Percentiles rank a stretch among this genome's conserved stretches.
These are phyloP conservation scores for Misgurnus anguillicaudatus DNA, from an alignment of 2,113 vertebrate genomes.

Conservation along the genomic window DNA sequence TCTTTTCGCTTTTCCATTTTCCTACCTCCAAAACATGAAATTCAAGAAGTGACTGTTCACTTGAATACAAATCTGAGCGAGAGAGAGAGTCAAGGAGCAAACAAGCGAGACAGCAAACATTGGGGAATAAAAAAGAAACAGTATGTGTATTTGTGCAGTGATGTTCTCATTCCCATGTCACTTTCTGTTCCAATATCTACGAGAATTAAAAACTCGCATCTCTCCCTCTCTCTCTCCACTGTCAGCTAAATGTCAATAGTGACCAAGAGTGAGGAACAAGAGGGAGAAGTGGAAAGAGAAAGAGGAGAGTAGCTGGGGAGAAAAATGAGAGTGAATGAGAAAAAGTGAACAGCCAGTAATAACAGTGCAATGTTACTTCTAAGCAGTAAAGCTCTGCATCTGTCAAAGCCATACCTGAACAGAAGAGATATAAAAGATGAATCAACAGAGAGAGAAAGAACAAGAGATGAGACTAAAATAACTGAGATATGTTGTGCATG, in stretches of 20 bases:
- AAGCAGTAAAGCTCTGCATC: neutral
- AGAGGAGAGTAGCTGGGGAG: constrained; percentile 42
- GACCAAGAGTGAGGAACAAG: constrained; percentile 45
- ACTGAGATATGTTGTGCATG: constrained; percentile 15
- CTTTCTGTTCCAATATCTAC: constrained; percentile 39
- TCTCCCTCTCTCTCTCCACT: constrained; percentile 51
- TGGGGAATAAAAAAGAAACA: constrained; percentile 41
- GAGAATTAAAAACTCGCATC: constrained; percentile 47
- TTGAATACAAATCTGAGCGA: no score
- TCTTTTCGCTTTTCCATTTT: no score
- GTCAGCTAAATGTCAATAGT: constrained; percentile 51
- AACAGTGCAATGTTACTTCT: constrained; percentile 30
- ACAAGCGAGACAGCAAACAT: constrained; percentile 46
- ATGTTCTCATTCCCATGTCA: constrained; percentile 60
- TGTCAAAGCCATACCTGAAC: constrained; percentile 17
- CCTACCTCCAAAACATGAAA: no score
- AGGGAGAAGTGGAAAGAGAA: neutral
- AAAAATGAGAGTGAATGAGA: constrained; percentile 49
- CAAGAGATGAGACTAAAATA: constrained; percentile 1
- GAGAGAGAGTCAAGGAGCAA: constrained; percentile 21
- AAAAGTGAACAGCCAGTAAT: constrained; percentile 24
- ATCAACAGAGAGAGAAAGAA: constrained; percentile 38
- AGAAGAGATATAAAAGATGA: constrained; percentile 55
- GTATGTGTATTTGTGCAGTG: constrained; percentile 57
- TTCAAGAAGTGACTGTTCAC: no score